These are phyloP conservation scores for Trachelipus rathkii DNA, from an alignment of 1,140 invertebrate species.

Conservation along the genomic window DNA sequence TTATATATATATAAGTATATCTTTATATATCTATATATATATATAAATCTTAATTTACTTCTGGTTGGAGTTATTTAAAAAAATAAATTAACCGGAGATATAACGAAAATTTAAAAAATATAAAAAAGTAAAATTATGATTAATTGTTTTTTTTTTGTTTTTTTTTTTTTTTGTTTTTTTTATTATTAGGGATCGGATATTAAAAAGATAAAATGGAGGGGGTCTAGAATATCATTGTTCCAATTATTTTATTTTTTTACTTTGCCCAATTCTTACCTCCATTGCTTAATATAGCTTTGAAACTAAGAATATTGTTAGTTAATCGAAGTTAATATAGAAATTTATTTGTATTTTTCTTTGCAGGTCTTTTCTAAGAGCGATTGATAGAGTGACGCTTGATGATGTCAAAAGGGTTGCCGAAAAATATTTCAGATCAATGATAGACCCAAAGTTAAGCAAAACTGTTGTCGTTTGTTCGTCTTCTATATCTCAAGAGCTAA, in stretches of 20 bases:
- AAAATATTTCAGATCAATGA: conserved; percentile 64
- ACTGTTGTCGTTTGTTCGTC: conserved; percentile 70
- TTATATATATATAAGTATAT: too few species aligned
- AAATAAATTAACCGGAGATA: too few species aligned
- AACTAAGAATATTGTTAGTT: not conserved
- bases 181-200: too few species aligned
- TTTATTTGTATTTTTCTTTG: conserved; percentile 37
- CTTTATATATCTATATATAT: too few species aligned
- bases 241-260: not conserved
- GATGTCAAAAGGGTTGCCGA: conserved; percentile 63
- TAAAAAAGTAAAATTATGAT: too few species aligned
- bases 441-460: conserved; percentile 57
- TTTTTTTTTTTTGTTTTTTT: too few species aligned
- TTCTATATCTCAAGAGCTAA: conserved; percentile 54
- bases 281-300: not conserved
- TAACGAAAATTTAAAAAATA: too few species aligned
- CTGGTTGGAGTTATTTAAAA: too few species aligned
- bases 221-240: too few species aligned
- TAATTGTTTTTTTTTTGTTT: too few species aligned
- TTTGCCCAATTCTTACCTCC: not conserved
- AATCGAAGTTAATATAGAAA: not conserved
- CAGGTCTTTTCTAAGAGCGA: conserved; percentile 62
- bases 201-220: too few species aligned
- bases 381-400: conserved; percentile 62
- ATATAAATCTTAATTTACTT: too few species aligned